A percentile compares a stretch with the other conserved stretches of the same genome.
Evolutionary conservation across 2,113 vertebrate genomes (phyloP).

Genomic region (Garra rufa): DNA sequence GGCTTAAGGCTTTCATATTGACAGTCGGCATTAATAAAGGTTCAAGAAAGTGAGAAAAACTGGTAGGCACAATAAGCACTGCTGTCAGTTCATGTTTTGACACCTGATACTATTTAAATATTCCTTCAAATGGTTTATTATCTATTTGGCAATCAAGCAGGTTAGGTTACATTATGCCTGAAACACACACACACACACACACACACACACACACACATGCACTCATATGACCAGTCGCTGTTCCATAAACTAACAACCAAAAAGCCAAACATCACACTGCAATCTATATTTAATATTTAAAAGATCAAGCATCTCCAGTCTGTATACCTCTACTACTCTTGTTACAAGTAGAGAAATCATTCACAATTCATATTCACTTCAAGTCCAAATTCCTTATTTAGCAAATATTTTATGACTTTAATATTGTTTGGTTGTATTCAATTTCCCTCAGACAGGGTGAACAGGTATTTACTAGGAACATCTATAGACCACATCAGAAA

Average conservation of each 20-base stretch:
- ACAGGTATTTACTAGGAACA: not conserved
- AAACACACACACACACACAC: slow-evolving; percentile 26
- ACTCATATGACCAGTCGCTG: not conserved
- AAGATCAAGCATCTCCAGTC: not conserved
- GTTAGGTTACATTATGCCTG: not conserved
- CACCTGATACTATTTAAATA: slow-evolving; percentile 21
- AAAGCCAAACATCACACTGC: not conserved
- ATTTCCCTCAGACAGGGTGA: not conserved
- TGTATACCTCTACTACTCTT: not conserved
- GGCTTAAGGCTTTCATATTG: slow-evolving; percentile 50
- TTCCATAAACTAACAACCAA: not conserved
- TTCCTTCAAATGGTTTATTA: not conserved
- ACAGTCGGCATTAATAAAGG: slow-evolving; percentile 16
- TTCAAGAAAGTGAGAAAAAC: slow-evolving; percentile 26
- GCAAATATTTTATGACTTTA: not conserved
- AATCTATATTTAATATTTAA: not conserved
- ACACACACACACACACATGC: slow-evolving; percentile 37
- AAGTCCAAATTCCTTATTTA: not conserved
- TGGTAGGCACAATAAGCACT: slow-evolving; percentile 37
- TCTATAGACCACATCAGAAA: not conserved
- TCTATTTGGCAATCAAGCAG: not conserved
- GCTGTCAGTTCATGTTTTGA: slow-evolving; percentile 7
- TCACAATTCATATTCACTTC: not conserved
- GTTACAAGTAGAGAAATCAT: not conserved
- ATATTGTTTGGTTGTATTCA: not conserved